These are phyloP conservation scores for Agonopterix arenella DNA, from an alignment of 2,888 invertebrate species.

Conservation along the genomic window DNA sequence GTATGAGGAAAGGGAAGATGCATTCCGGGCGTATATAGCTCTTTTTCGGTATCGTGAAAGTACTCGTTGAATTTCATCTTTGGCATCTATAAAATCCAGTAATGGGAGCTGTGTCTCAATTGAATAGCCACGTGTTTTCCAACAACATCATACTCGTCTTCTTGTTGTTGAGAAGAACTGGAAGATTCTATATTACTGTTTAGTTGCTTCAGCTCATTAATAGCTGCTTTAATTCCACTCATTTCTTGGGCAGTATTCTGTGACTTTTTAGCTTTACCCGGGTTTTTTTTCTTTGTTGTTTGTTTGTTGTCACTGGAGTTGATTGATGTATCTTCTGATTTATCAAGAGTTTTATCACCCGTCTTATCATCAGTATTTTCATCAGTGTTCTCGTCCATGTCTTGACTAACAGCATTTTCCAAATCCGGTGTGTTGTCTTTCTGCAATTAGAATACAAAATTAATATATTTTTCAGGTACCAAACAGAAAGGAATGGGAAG, in stretches of 20 bases:
- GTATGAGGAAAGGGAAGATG: conserved; percentile 13
- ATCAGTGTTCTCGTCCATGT: conserved; percentile 11
- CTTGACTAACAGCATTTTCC: conserved; percentile 14
- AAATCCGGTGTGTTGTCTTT: conserved; percentile 14
- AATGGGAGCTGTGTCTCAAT: conserved; percentile 14
- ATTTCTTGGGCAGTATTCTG: conserved; percentile 13
- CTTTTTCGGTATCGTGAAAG: conserved; percentile 13
- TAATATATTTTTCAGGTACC: conserved; percentile 18
- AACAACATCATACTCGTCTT: conserved; percentile 15
- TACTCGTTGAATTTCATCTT: conserved; percentile 16
- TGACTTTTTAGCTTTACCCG: conserved; percentile 15
- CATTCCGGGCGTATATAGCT: conserved; percentile 4
- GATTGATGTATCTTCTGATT: conserved; percentile 8
- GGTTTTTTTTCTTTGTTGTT: conserved; percentile 12
- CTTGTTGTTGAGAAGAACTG: conserved; percentile 11
- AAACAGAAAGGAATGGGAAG: conserved; percentile 16
- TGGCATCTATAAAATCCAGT: conserved; percentile 15
- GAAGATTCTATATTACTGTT: conserved; percentile 15
- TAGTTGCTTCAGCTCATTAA: conserved; percentile 16
- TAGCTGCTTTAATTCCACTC: conserved; percentile 15
- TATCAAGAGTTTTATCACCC: conserved; percentile 12
- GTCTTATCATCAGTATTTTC: conserved; percentile 11
- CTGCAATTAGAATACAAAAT: conserved; percentile 12
- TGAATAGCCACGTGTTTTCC: conserved; percentile 18
- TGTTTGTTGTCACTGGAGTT: conserved; percentile 12